Conservation (phyloP, 2,797 vertebrate genomes). For the Lutjanus campechanus region DNA sequence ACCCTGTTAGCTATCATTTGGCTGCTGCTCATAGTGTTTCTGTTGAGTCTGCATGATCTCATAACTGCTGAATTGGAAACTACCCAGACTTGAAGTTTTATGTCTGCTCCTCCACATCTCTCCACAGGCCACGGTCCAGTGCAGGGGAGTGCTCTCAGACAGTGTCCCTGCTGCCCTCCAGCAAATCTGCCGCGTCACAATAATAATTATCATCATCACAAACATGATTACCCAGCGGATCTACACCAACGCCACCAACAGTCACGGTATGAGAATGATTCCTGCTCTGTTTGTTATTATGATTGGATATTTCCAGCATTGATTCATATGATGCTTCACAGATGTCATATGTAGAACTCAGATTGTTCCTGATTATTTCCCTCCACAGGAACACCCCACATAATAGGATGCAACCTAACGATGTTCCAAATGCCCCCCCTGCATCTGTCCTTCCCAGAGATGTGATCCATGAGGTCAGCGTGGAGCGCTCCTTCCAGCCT, state of each 20-base stretch:
- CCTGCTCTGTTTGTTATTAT: background rate
- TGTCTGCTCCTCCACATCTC: constrained; percentile 3
- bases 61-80: constrained; percentile 8
- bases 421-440: background rate
- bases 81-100: background rate
- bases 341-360: background rate
- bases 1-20: background rate
- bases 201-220: background rate
- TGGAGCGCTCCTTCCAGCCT: constrained; percentile 34
- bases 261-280: constrained; percentile 29
- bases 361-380: constrained; percentile 3
- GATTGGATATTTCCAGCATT: background rate
- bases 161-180: constrained; percentile 25
- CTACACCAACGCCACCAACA: constrained; percentile 14
- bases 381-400: constrained; percentile 25
- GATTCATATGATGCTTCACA: background rate
- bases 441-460: constrained; percentile 31
- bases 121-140: constrained; percentile 43
- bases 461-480: constrained; percentile 73
- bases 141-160: constrained; percentile 8
- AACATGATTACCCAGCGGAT: background rate
- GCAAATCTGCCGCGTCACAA: background rate
- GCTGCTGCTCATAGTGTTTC: constrained; percentile 10
- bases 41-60: constrained; percentile 32
- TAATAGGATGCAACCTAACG: constrained; percentile 1